Evolutionary conservation across 2,888 invertebrate species (phyloP), one percentile per base, ranked within the genome.

Genomic region (Trichopoda pennipes): DNA sequence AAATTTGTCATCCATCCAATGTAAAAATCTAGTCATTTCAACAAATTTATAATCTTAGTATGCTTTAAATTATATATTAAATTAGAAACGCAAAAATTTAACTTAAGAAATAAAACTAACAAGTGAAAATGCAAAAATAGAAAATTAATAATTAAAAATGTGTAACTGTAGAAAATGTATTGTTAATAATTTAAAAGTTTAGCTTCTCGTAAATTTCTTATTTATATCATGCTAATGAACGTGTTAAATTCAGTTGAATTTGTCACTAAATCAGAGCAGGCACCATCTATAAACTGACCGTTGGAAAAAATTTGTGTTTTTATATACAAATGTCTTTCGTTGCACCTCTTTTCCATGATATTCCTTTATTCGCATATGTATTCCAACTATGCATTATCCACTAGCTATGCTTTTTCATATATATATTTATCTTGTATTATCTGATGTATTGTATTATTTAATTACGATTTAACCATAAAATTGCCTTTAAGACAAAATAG

Each of bases 401-500:
- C 1, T 7, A 3, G 38, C 10, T 12, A 38, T 38, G 12, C 12
- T 38, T 38, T 7, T 38, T 7, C 9, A 7, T 35, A 10, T 35
- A 35, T 35, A 35, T 35, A 4, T 35, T 35, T 35, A 35, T 47
- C 47, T 47, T 58, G 14, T 53, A 38, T 53, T 38, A 32, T 51
- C 21, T 21, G 35, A 17, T 28, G 17, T 44, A 44, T 32, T 70
- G 35, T 44, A 23, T 80, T 38, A 7, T 58, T 85, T 92, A 93
- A 85, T 93, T 93, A 86, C 93, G 93, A 88, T 93, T 94, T 86
- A 97, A 92, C 97, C 97, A 97, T 86, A 96, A 93, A 85, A 97
- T 94, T 68, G 96, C 94, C 93, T 97, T 97, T 86, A 97, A 92
- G 85, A 97, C 92, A 90, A 97, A 94, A 91, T 97, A 98, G 38